These are phyloP conservation scores for Kobus ellipsiprymnus DNA, from an alignment of 2,113 vertebrate species.

Conservation along the genomic window DNA sequence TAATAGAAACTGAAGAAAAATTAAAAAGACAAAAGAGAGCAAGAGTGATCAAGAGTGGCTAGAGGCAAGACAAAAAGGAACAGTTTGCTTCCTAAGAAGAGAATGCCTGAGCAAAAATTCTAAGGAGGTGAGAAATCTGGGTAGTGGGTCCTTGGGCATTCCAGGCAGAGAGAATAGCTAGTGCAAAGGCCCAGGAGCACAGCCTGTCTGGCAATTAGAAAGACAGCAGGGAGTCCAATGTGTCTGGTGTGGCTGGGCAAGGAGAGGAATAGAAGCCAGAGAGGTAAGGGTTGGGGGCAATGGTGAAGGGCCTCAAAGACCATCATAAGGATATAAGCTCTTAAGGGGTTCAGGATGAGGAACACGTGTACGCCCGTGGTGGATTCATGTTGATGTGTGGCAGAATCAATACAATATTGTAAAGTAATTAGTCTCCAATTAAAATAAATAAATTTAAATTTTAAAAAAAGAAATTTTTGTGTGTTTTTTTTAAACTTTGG, in stretches of 20 bases:
- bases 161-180: not conserved
- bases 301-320: not conserved
- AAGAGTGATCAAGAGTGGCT: not conserved
- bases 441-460: too few relatives aligned
- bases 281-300: not conserved
- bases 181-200: not conserved
- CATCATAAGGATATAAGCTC: not conserved
- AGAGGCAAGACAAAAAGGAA: not conserved
- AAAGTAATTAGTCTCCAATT: too few relatives aligned
- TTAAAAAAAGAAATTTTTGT: not conserved
- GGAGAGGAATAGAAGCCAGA: not conserved
- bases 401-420: too few relatives aligned
- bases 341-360: not conserved
- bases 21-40: not conserved
- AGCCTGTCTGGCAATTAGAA: not conserved
- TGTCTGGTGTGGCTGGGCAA: not conserved
- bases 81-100: not conserved
- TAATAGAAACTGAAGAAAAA: not conserved
- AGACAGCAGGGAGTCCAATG: not conserved
- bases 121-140: not conserved
- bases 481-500: not conserved
- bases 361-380: rapidly evolving
- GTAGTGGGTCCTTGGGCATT: not conserved
- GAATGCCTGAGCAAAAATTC: not conserved
- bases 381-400: too few relatives aligned